A percentile compares a stretch with the other conserved stretches of the same genome.
These are phyloP conservation scores for Deroptyus accipitrinus DNA, from an alignment of 2,113 vertebrate species.

Conservation along the genomic window DNA sequence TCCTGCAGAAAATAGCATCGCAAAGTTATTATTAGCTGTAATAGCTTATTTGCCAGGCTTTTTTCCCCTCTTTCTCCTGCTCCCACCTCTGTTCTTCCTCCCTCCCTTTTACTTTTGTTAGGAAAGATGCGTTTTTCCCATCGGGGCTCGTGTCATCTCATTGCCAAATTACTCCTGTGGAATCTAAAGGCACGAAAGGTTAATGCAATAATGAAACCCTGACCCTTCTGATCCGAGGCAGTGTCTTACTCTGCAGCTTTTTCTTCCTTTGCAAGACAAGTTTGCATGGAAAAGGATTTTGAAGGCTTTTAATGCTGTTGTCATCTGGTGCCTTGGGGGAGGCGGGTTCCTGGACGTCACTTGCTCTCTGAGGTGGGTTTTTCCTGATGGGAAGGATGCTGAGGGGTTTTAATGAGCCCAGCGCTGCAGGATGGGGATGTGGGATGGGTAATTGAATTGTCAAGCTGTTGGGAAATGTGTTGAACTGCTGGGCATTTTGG, in stretches of 20 bases:
- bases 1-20: slow-evolving; percentile 33
- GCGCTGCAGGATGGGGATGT: background rate
- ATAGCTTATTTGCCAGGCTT: slow-evolving; percentile 19
- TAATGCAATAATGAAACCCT: slow-evolving; percentile 69
- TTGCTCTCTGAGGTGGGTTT: slow-evolving; percentile 22
- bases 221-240: slow-evolving; percentile 56
- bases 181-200: slow-evolving; percentile 65
- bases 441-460: background rate
- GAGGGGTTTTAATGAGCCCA: background rate
- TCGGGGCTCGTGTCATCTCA: background rate
- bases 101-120: background rate
- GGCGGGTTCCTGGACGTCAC: background rate
- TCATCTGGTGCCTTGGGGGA: background rate
- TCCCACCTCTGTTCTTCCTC: background rate
- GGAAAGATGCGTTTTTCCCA: slow-evolving; percentile 40
- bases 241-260: slow-evolving; percentile 59
- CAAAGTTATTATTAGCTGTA: slow-evolving; percentile 56
- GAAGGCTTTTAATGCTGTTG: slow-evolving; percentile 52
- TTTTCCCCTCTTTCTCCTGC: background rate
- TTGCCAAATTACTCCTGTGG: slow-evolving; percentile 62
- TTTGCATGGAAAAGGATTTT: slow-evolving; percentile 57
- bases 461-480: background rate
- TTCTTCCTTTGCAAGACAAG: slow-evolving; percentile 51
- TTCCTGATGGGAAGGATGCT: background rate
- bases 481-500: background rate